phyloP scores from a whole-genome alignment of 2,113 vertebrate genomes.

The Alexandromys fortis region DNA sequence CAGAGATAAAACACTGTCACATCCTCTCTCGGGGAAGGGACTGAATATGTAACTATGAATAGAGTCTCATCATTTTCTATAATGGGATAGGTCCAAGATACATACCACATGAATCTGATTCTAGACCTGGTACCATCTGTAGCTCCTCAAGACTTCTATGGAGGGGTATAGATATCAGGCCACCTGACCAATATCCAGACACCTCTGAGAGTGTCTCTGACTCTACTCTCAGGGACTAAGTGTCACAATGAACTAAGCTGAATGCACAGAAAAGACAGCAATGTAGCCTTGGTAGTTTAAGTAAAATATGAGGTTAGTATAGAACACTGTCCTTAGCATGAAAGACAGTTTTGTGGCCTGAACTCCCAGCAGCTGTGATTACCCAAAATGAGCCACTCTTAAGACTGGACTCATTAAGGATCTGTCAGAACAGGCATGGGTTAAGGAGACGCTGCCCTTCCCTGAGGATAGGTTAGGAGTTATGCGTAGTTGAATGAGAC shows the following conservation, averaged over 20 bases:
- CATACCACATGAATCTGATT: neutral
- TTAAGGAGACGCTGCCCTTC: neutral
- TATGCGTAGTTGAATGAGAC: neutral
- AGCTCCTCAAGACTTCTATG: neutral
- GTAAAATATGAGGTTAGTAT: too few species aligned
- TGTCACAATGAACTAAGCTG: neutral
- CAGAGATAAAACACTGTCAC: neutral
- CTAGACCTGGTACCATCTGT: neutral
- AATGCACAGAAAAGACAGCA: neutral
- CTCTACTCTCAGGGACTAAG: neutral
- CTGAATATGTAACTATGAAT: neutral
- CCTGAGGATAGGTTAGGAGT: neutral
- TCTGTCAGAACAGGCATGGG: neutral
- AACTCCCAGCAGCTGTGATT: neutral
- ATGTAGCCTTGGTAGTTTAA: neutral
- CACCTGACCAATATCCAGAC: too few species aligned
- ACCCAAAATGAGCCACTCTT: neutral
- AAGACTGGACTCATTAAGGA: neutral
- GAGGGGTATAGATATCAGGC: neutral
- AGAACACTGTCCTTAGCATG: neutral
- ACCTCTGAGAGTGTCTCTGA: neutral
- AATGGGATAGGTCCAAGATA: neutral
- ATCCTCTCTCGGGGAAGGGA: neutral
- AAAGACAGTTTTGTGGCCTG: too few species aligned
- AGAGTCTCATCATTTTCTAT: neutral